Percentiles rank a stretch among this genome's conserved stretches.
phyloP scores from a whole-genome alignment of 2,888 invertebrate genomes.

The Plebejus melissa region DNA sequence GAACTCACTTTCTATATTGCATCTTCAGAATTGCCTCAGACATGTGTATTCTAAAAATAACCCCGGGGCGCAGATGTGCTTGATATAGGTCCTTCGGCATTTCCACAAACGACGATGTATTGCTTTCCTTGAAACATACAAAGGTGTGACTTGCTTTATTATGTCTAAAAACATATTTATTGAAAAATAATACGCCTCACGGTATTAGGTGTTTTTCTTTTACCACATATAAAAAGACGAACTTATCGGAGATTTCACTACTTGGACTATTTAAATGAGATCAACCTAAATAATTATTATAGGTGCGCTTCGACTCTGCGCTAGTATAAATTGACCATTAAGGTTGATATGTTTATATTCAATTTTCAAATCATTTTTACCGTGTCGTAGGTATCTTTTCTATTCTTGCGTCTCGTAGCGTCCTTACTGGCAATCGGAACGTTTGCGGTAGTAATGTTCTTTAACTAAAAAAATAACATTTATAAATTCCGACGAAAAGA shows the following conservation, averaged over 20 bases:
- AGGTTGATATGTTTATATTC: no score
- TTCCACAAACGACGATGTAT: constrained; percentile 56
- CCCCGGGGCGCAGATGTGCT: constrained; percentile 65
- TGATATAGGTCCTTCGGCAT: constrained; percentile 73
- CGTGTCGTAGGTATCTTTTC: neutral
- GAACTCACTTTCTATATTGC: constrained; percentile 67
- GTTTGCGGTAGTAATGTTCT: neutral
- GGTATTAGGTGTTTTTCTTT: neutral
- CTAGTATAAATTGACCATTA: no score
- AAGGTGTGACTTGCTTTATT: neutral
- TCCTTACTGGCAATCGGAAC: neutral
- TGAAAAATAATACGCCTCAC: neutral
- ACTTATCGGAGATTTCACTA: neutral
- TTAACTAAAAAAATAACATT: neutral
- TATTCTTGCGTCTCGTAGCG: neutral
- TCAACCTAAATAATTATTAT: no score
- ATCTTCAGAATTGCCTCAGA: constrained; percentile 70
- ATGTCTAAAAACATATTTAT: neutral
- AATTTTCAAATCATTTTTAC: neutral
- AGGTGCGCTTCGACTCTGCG: no score
- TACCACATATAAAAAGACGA: no score
- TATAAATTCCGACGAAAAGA: neutral
- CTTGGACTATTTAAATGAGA: neutral
- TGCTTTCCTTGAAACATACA: constrained; percentile 34
- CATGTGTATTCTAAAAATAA: constrained; percentile 72